Percentiles rank a stretch among this genome's conserved stretches.
Conservation (phyloP, 2,797 vertebrate genomes). For the Tangara arthus region DNA sequence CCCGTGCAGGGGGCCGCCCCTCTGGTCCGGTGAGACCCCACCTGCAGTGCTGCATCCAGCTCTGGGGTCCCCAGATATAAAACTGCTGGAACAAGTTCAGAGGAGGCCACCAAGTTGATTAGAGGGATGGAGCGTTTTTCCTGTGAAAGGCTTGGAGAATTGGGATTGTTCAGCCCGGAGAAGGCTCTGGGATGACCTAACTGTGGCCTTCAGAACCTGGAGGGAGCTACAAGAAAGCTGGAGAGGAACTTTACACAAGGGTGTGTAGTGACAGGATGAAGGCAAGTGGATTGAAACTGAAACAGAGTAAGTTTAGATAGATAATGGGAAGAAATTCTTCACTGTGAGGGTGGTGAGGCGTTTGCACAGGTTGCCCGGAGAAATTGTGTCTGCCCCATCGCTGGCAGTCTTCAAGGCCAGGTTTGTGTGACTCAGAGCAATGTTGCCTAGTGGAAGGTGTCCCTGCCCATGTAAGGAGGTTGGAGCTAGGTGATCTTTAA, state of each 20-base stretch:
- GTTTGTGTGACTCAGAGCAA: background rate
- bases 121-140: background rate
- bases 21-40: fast-evolving
- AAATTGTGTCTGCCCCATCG: background rate
- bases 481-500: background rate
- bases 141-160: background rate
- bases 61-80: too few species aligned
- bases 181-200: background rate
- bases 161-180: background rate
- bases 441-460: background rate
- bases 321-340: background rate
- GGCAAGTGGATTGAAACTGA: background rate
- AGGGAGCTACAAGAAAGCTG: background rate
- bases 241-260: background rate
- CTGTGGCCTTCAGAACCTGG: background rate
- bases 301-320: background rate
- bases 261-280: background rate
- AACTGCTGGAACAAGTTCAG: background rate
- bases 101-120: too few species aligned
- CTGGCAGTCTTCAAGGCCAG: background rate
- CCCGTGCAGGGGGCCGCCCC: fast-evolving
- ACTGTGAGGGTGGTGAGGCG: background rate
- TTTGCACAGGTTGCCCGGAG: background rate
- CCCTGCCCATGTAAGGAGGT: background rate
- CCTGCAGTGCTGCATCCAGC: background rate